Evolutionary conservation across 23 tunicate species (phyloP).

Genomic region (Ciona savignyi): DNA sequence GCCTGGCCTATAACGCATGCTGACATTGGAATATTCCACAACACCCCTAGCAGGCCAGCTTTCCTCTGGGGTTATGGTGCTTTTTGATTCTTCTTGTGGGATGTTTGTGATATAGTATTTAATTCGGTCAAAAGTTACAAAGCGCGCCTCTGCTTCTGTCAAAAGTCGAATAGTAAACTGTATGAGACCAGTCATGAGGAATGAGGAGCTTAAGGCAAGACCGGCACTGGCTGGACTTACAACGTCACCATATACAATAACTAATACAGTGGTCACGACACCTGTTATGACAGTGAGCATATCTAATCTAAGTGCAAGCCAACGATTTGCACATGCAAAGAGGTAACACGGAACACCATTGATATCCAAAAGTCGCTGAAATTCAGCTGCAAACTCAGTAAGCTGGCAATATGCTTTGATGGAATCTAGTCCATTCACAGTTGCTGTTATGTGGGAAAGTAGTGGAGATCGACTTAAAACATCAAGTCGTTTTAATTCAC

Average conservation of each 20-base stretch:
- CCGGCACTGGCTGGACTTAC: constrained; percentile 64
- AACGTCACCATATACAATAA: constrained; percentile 21
- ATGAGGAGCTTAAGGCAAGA: constrained; percentile 52
- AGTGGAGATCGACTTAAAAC: constrained; percentile 67
- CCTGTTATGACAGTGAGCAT: constrained; percentile 23
- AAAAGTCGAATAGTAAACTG: constrained; percentile 62
- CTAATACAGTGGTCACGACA: constrained; percentile 31
- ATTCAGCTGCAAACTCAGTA: constrained; percentile 24
- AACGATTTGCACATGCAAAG: constrained; percentile 66
- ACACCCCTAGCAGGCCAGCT: constrained; percentile 60
- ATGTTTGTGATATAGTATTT: constrained; percentile 51
- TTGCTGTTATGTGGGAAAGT: constrained; percentile 70
- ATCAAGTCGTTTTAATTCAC: constrained; percentile 68
- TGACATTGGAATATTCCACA: constrained; percentile 44
- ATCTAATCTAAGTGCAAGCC: constrained; percentile 69
- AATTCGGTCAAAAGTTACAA: constrained; percentile 64
- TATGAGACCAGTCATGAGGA: constrained; percentile 55
- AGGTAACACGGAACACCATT: constrained; percentile 62
- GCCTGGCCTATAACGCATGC: constrained; percentile 77
- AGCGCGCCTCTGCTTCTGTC: constrained; percentile 55
- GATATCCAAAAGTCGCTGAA: constrained; percentile 30
- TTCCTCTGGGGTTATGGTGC: not conserved
- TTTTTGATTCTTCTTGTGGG: constrained; percentile 30
- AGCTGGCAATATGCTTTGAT: constrained; percentile 48
- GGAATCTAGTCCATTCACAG: constrained; percentile 51